Base-by-base conservation (phyloP, 2,888 invertebrate genomes). In the Nematopogon swammerdamellus region DNA sequence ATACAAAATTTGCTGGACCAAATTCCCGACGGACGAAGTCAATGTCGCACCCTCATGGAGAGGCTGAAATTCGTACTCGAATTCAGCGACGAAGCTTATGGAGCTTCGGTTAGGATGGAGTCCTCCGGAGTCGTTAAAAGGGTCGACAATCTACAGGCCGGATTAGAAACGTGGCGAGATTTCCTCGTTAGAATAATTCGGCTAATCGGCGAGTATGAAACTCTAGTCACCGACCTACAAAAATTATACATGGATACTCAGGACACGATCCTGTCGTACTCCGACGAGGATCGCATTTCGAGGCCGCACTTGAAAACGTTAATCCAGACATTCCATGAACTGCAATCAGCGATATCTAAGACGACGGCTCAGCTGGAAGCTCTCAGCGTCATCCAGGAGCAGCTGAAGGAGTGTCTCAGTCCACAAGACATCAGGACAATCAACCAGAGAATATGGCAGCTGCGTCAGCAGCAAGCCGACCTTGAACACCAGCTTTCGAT, bases 351-450 rank as follows among this genome's bases (percentile, higher is more conserved):
- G 52, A 72, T 88, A 49, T 71, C 75, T 6, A 81, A 79, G 51
- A 73, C 85, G 46, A 82, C 82, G 44, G 79, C 77, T 25, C 85
- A 87, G 50, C 72, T 92, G 19, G 91, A 92, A 64, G 79, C 84
- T 29, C 72, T 92, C 0, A 87, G 86, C 44, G 85, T 88, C 1
- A 85, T 86, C 25, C 88, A 91, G 58, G 92, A 93, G 64, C 88
- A 92, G 66, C 73, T 95, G 2, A 91, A 92, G 59, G 92, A 93
- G 63, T 91, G 90, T 58, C 80, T 94, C 4, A 91, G 91, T 64
- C 91, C 92, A 0, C 85, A 87, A 46, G 94, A 95, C 61, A 88
- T 92, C 69, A 89, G 92, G 63, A 79, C 86, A 14, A 84, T 93
- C 46, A 86, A 87, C 57, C 93, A 93, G 63, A 84, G 85, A 55